Percentiles rank a stretch among this genome's conserved stretches.
phyloP scores from a whole-genome alignment of 37 sponge, comb jelly and placozoan genomes.

The Chondrosia reniformis region DNA sequence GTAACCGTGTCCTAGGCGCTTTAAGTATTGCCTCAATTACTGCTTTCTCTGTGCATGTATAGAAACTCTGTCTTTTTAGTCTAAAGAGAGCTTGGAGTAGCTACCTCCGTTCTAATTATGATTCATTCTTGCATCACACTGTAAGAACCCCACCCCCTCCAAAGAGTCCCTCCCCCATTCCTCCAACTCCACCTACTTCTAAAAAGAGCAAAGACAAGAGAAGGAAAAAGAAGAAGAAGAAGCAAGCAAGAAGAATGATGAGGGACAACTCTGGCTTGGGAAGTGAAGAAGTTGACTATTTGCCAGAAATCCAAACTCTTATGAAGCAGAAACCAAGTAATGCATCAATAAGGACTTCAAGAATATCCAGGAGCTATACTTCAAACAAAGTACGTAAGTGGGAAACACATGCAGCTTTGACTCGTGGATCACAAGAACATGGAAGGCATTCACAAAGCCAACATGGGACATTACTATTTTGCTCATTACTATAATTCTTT shows the following conservation, averaged over 20 bases:
- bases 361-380: no score
- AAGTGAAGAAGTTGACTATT: background rate
- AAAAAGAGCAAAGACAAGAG: background rate
- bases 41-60: no score
- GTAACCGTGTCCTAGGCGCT: no score
- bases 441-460: no score
- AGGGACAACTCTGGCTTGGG: background rate
- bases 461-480: no score
- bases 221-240: constrained; percentile 2
- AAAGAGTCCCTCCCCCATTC: background rate
- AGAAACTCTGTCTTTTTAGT: background rate
- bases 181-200: background rate
- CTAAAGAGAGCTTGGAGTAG: constrained; percentile 14
- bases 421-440: no score
- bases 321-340: background rate
- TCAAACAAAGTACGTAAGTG: no score
- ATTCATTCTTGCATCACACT: background rate
- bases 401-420: no score
- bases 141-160: constrained; percentile 1
- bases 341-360: no score
- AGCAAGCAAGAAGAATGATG: background rate
- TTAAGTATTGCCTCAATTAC: no score
- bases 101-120: background rate
- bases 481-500: background rate
- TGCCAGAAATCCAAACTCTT: background rate